phyloP scores from a whole-genome alignment of 2,797 vertebrate species.

The Aselliscus stoliczkanus region DNA sequence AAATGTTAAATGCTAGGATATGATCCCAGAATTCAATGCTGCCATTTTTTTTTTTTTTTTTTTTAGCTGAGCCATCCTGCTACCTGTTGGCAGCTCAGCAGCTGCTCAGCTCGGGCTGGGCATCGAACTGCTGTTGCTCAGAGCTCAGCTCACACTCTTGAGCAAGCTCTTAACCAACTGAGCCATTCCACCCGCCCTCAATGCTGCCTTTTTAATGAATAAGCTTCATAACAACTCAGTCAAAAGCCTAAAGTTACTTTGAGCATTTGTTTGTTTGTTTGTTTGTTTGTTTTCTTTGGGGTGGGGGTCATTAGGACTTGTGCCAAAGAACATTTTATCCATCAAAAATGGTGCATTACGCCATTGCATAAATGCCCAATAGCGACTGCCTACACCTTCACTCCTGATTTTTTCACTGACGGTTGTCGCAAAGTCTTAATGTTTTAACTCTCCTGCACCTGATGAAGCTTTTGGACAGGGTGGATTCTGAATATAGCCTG shows the following conservation, averaged over 20 bases:
- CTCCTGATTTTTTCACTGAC: constrained; percentile 53
- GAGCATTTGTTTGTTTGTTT: background rate
- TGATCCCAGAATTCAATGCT: background rate
- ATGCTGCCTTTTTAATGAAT: constrained; percentile 33
- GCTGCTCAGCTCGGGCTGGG: too few relatives aligned
- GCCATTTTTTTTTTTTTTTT: too few relatives aligned
- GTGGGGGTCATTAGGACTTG: background rate
- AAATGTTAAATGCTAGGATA: background rate
- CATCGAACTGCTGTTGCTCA: too few relatives aligned
- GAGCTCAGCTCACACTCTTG: too few relatives aligned
- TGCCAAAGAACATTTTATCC: background rate
- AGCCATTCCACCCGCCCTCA: too few relatives aligned
- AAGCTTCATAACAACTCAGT: constrained; percentile 13
- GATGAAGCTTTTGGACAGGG: constrained; percentile 62
- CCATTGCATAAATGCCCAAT: constrained; percentile 31
- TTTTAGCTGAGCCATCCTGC: too few relatives aligned
- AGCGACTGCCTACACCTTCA: constrained; percentile 58
- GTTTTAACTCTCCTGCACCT: constrained; percentile 51
- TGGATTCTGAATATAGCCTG: constrained; percentile 62
- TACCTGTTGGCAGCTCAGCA: too few relatives aligned
- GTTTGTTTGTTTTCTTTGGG: background rate
- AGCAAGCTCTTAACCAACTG: too few relatives aligned
- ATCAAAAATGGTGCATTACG: background rate
- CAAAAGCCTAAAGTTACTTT: background rate
- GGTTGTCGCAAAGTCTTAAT: constrained; percentile 66